Percentiles rank a stretch among this genome's conserved stretches.
phyloP scores from a whole-genome alignment of 2,113 vertebrate genomes.

The Zeus faber region DNA sequence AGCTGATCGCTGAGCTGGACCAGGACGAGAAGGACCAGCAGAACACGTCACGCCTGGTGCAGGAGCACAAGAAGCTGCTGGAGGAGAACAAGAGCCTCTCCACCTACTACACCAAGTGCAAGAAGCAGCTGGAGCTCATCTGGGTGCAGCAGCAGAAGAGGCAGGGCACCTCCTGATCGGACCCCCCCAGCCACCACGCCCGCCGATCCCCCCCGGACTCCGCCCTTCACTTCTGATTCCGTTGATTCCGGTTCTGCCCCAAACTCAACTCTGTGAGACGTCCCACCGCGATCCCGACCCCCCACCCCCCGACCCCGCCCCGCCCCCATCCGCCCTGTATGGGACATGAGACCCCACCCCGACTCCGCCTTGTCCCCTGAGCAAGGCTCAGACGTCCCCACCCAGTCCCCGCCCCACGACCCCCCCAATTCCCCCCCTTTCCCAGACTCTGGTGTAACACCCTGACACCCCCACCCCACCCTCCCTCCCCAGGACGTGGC shows the following conservation, averaged over 20 bases:
- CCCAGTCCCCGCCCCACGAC: neutral
- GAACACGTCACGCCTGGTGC: slow-evolving; percentile 97
- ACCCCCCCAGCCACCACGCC: slow-evolving; percentile 34
- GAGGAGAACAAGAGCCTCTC: slow-evolving; percentile 99
- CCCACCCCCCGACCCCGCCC: slow-evolving; percentile 44
- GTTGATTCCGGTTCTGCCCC: slow-evolving; percentile 20
- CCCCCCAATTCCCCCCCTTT: neutral
- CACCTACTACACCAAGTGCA: slow-evolving; percentile 97
- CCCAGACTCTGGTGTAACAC: neutral
- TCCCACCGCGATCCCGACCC: slow-evolving; percentile 41
- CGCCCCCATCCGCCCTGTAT: slow-evolving; percentile 28
- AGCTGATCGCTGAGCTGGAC: slow-evolving; percentile 97
- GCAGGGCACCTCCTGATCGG: slow-evolving; percentile 93
- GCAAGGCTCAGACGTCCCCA: slow-evolving; percentile 3
- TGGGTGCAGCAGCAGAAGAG: slow-evolving; percentile 97
- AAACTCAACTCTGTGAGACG: slow-evolving; percentile 22
- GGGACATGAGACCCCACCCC: neutral
- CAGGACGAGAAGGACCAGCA: slow-evolving; percentile 99
- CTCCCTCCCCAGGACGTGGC: neutral
- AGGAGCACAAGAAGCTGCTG: slow-evolving; percentile 98
- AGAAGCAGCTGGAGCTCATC: slow-evolving; percentile 97
- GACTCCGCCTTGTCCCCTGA: slow-evolving; percentile 25
- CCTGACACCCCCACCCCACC: neutral
- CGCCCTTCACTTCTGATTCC: neutral
- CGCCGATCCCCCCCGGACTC: slow-evolving; percentile 12